Evolutionary conservation across 2,888 invertebrate species (phyloP).

Genomic region (Eupithecia inturbata): DNA sequence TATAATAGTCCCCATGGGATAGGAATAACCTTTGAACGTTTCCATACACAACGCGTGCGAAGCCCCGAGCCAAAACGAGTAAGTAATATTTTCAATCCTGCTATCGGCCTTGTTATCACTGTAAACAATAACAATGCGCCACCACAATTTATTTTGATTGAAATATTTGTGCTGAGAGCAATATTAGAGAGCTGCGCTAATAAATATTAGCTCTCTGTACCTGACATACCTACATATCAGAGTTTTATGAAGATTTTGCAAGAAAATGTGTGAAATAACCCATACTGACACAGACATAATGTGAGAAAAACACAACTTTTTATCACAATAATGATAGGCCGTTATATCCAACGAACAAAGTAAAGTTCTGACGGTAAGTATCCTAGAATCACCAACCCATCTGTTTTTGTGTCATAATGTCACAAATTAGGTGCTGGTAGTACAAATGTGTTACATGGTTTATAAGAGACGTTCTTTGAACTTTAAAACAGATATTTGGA

Average conservation of each 20-base stretch:
- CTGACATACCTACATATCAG: background rate
- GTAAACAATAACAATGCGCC: too few relatives aligned
- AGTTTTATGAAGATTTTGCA: background rate
- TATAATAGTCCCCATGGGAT: too few relatives aligned
- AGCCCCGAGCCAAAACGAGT: too few relatives aligned
- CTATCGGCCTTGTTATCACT: too few relatives aligned
- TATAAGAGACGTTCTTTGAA: too few relatives aligned
- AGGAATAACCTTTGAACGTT: too few relatives aligned
- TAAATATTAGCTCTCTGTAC: background rate
- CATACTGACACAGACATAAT: background rate
- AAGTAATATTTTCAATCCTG: too few relatives aligned
- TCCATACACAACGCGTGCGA: too few relatives aligned
- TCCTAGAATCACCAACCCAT: background rate
- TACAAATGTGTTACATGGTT: background rate
- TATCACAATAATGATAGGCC: background rate
- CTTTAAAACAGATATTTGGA: too few relatives aligned
- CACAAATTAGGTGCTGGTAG: background rate
- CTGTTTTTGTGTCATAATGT: background rate
- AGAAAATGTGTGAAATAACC: background rate
- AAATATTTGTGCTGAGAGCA: too few relatives aligned
- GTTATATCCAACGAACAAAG: constrained; percentile 7
- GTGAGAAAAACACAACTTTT: constrained; percentile 1
- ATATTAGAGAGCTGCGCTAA: too few relatives aligned
- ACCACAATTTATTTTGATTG: too few relatives aligned
- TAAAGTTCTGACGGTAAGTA: constrained; percentile 1